Conservation (phyloP, 2,113 vertebrate genomes). For the Trichomycterus rosablanca region DNA sequence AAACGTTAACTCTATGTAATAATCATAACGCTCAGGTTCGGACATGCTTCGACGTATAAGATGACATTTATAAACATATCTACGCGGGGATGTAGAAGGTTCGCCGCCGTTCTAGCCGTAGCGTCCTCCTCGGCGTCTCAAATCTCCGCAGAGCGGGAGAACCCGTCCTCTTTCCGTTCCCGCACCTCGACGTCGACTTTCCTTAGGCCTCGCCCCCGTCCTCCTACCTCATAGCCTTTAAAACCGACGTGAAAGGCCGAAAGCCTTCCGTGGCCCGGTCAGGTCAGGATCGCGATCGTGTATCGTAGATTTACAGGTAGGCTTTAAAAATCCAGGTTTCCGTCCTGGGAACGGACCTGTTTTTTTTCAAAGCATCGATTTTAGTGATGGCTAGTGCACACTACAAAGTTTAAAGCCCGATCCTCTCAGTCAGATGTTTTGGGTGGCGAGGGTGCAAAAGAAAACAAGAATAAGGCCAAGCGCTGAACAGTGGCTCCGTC, state of each 20-base stretch:
- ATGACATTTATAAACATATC: constrained; percentile 41
- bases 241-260: constrained; percentile 11
- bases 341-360: too few relatives aligned
- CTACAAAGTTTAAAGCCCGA: too few relatives aligned
- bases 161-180: not conserved
- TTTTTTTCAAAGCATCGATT: too few relatives aligned
- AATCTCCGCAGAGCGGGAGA: constrained; percentile 3
- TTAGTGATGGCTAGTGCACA: too few relatives aligned
- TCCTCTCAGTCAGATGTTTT: too few relatives aligned
- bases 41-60: constrained; percentile 85
- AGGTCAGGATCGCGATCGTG: too few relatives aligned
- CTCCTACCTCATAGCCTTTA: constrained; percentile 37
- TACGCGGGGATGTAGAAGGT: constrained; percentile 10
- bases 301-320: not conserved
- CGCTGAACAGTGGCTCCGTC: too few relatives aligned
- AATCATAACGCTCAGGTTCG: constrained; percentile 92
- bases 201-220: constrained; percentile 4
- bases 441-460: too few relatives aligned
- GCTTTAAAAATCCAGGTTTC: too few relatives aligned
- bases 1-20: constrained; percentile 71
- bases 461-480: too few relatives aligned
- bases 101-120: not conserved
- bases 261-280: not conserved
- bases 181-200: constrained; percentile 9
- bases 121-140: not conserved